These are phyloP conservation scores for Puma concolor DNA, from an alignment of 2,113 vertebrate species.

Conservation along the genomic window DNA sequence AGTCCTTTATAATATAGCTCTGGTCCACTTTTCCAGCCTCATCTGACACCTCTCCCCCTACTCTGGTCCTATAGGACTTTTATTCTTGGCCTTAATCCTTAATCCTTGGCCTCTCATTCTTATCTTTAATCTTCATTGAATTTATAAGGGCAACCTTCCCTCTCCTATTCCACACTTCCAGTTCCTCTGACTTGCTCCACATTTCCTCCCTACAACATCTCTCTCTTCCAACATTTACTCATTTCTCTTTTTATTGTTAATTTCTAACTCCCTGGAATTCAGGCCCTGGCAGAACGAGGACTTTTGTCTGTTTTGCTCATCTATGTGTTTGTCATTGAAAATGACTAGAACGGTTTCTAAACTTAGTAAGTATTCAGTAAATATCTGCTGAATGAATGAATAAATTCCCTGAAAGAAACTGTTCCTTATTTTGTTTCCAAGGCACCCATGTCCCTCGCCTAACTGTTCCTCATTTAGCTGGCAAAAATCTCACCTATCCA, in stretches of 20 bases:
- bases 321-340: neutral
- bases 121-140: neutral
- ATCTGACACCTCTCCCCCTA: neutral
- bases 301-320: neutral
- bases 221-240: neutral
- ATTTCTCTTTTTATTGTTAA: neutral
- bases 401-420: neutral
- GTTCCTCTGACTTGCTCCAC: neutral
- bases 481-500: neutral
- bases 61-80: neutral
- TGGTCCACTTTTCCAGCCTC: neutral
- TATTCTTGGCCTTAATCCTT: neutral
- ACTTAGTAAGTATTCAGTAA: neutral
- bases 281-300: neutral
- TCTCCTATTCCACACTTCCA: neutral
- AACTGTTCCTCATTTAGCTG: neutral
- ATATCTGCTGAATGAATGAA: neutral
- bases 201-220: neutral
- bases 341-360: neutral
- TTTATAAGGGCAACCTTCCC: neutral
- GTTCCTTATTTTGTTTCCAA: neutral
- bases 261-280: neutral
- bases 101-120: neutral
- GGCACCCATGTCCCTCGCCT: neutral
- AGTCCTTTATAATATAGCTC: neutral